These are phyloP conservation scores for Cinara cedri DNA, from an alignment of 2,888 invertebrate genomes.

Conservation along the genomic window DNA sequence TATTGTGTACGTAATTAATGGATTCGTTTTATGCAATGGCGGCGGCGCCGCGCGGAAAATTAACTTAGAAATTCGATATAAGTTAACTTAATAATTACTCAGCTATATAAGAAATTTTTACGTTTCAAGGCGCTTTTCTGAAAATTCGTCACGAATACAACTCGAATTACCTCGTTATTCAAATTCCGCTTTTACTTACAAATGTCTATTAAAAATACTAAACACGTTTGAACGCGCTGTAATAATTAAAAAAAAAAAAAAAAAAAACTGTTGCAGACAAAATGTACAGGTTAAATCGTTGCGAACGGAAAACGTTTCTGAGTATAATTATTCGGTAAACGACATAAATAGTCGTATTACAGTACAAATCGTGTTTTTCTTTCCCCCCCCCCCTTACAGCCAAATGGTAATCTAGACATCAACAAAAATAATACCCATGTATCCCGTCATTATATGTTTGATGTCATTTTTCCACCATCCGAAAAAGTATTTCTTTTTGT, in stretches of 20 bases:
- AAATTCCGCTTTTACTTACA: not conserved
- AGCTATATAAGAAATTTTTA: not conserved
- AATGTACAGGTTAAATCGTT: not conserved
- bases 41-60: not conserved
- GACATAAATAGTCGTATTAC: too few species aligned
- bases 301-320: not conserved
- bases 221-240: not conserved
- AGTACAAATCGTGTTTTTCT: too few species aligned
- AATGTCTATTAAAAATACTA: too few species aligned
- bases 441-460: too few species aligned
- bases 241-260: not conserved
- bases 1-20: not conserved
- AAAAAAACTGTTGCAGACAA: too few species aligned
- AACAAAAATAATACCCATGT: too few species aligned
- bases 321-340: not conserved
- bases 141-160: not conserved
- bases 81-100: not conserved
- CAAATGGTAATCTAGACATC: too few species aligned
- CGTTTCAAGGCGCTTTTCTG: not conserved
- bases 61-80: not conserved
- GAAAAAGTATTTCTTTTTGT: too few species aligned
- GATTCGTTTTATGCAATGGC: not conserved
- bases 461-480: too few species aligned
- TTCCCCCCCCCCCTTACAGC: too few species aligned
- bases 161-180: not conserved